Percentiles rank a stretch among this genome's conserved stretches.
These are phyloP conservation scores for Rhinoraja longicauda DNA, from an alignment of 2,797 vertebrate genomes.

Conservation along the genomic window DNA sequence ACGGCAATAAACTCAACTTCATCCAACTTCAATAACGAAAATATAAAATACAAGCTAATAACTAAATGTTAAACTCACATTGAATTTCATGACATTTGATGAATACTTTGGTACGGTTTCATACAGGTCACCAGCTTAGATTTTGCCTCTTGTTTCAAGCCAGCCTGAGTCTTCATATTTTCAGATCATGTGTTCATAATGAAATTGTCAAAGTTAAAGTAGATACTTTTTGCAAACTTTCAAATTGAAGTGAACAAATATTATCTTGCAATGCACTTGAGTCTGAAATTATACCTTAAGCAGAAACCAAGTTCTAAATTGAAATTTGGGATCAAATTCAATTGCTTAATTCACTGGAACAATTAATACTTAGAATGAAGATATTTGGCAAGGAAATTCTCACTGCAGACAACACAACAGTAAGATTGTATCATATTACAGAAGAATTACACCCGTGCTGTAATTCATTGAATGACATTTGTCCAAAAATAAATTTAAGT, in stretches of 20 bases:
- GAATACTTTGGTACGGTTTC: background rate
- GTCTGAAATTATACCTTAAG: background rate
- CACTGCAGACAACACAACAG: background rate
- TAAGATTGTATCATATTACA: background rate
- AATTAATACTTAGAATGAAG: background rate
- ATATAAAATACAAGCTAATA: background rate
- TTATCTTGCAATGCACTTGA: background rate
- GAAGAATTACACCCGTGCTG: background rate
- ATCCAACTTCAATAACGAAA: background rate
- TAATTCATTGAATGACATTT: background rate
- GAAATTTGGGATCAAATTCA: constrained; percentile 8
- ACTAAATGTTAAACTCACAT: background rate
- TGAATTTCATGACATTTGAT: background rate
- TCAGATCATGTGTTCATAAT: background rate
- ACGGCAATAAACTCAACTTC: too few relatives aligned
- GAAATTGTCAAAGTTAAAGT: background rate
- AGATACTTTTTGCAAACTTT: background rate
- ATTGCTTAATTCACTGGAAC: background rate
- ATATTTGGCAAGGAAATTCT: background rate
- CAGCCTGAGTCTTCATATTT: background rate
- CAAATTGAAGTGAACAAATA: background rate
- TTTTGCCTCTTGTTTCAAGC: background rate
- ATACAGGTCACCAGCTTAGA: background rate
- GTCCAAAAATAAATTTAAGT: background rate
- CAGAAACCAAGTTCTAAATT: background rate